Evolutionary conservation across 1,140 invertebrate genomes (phyloP).

Genomic region (Cecropterus lyciades): DNA sequence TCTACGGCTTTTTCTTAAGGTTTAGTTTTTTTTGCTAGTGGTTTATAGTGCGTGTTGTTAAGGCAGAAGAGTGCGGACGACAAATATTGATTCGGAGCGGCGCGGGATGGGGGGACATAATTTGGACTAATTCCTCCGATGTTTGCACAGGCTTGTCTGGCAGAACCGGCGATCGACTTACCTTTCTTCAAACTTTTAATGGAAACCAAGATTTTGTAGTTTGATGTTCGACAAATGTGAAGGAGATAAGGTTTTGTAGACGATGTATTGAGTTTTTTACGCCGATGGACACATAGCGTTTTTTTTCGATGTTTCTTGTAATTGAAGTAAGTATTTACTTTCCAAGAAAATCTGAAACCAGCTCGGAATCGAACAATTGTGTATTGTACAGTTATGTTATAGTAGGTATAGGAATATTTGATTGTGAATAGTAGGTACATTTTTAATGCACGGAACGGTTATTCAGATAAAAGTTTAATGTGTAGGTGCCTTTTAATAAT

Average conservation of each 20-base stretch:
- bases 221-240: background rate
- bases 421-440: no score
- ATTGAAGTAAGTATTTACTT: no score
- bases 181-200: constrained; percentile 67
- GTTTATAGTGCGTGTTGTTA: constrained; percentile 76
- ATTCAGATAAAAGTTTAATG: no score
- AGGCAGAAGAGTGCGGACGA: constrained; percentile 82
- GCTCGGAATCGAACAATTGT: no score
- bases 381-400: no score
- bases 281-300: no score
- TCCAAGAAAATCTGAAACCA: no score
- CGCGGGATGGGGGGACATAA: constrained; percentile 65
- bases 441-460: no score
- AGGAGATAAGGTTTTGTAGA: background rate
- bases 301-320: no score
- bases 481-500: no score
- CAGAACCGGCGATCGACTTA: constrained; percentile 63
- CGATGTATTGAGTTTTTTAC: background rate
- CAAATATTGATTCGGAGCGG: constrained; percentile 81
- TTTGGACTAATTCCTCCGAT: constrained; percentile 82
- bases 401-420: no score
- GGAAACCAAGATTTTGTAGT: constrained; percentile 49
- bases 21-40: constrained; percentile 36
- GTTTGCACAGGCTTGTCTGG: constrained; percentile 80
- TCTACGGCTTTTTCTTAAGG: constrained; percentile 14